Base-by-base conservation (phyloP, 2,797 vertebrate genomes). In the Gobio occitaniae region DNA sequence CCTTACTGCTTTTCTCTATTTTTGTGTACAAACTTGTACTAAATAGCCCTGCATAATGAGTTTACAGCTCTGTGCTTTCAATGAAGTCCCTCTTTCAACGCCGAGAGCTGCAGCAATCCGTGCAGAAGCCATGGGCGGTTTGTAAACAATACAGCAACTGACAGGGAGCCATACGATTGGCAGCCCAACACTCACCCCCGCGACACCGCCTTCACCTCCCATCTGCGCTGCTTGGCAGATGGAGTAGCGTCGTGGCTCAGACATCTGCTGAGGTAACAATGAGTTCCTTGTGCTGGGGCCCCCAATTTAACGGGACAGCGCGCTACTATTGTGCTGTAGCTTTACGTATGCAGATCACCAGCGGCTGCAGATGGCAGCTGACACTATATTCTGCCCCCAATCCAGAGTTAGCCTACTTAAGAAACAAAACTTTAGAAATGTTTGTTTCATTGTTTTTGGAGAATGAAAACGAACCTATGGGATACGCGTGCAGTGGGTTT, bases 251-350 rank as follows among this genome's bases (percentile, higher is more conserved):
- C 92, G 90, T 92, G 81, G 84, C 87, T 61, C 89, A 91, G 94
- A 95, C 95, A 96, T 96, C 94, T 95, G 95, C 93, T 44, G 87
- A 65, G 48, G 87, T 84, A 84, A 95, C 94, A 95, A 95, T 93
- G 71, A 90, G 65, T 68, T 84, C 90, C 90, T 86, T 95, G 93
- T 94, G 91, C 84, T 21, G 32, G 84, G 85, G 88, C 86, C 88
- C 92, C 90, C 89, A 89, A 90, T 93, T 90, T 91, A 93, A 94
- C 90, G 91, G 88, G 90, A 79, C 81, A 85, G 88, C 87, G 91
- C 90, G 74, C 56, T 86, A 78, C 93, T 86, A 92, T 95, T 96
- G 94, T 95, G 84, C 86, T 82, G 83, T 0, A 85, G n/a, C 91
- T 87, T 93, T 94, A 92, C 91, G 95, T 91, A 95, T 95, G 94